Evolutionary conservation across 2,113 vertebrate species (phyloP).

Genomic region (Helogale parvula): DNA sequence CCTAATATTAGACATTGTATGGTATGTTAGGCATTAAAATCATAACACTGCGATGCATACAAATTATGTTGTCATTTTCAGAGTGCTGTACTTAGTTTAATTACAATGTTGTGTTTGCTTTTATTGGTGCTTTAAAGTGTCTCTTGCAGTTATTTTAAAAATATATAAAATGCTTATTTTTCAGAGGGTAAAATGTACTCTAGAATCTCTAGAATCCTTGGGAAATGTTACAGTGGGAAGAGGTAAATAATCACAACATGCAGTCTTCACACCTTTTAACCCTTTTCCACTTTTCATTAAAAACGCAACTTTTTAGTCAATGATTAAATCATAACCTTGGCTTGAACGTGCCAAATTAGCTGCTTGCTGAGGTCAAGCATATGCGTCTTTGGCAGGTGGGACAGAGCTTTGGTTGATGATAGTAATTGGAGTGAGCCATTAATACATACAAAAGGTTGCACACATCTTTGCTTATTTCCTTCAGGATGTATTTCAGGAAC

Average conservation of each 20-base stretch:
- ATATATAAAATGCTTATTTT: constrained; percentile 61
- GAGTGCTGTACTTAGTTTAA: constrained; percentile 69
- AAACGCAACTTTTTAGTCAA: neutral
- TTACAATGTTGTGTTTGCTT: constrained; percentile 67
- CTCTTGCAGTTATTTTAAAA: constrained; percentile 59
- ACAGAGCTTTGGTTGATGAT: neutral
- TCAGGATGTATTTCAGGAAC: neutral
- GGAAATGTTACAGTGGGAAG: neutral
- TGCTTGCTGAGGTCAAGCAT: neutral
- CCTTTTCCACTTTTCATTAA: neutral
- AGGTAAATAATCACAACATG: neutral
- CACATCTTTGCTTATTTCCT: neutral
- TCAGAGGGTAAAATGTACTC: neutral
- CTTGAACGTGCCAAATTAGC: neutral
- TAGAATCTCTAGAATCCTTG: constrained; percentile 11
- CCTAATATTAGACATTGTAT: constrained; percentile 51
- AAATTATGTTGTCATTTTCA: constrained; percentile 74
- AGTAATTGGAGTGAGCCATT: neutral
- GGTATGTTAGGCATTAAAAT: constrained; percentile 52
- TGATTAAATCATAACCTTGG: neutral
- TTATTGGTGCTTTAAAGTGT: constrained; percentile 61
- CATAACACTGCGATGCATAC: constrained; percentile 68
- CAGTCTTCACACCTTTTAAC: neutral
- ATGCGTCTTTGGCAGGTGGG: neutral
- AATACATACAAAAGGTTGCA: neutral